Evolutionary conservation across 2,113 vertebrate species (phyloP).

Genomic region (Myiozetetes cayanensis): DNA sequence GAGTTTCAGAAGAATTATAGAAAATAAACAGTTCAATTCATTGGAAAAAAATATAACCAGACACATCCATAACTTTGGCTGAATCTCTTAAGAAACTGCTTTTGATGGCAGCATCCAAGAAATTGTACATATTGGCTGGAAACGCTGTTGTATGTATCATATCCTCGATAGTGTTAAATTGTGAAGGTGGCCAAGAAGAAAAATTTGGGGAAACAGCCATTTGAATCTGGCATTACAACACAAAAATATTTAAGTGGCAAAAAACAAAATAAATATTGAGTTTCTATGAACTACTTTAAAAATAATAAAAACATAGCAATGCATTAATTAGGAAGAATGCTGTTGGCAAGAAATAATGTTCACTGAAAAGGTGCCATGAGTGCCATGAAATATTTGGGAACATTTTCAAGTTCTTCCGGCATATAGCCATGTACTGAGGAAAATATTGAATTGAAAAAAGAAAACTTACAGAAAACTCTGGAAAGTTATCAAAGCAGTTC

Average conservation of each 20-base stretch:
- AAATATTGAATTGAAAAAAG: neutral
- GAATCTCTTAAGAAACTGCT: neutral
- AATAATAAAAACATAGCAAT: neutral
- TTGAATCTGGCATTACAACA: neutral
- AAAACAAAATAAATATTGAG: neutral
- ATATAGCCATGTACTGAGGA: neutral
- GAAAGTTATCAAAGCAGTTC: neutral
- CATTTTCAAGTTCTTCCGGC: neutral
- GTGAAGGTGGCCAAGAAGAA: neutral
- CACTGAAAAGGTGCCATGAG: neutral
- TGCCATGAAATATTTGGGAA: neutral
- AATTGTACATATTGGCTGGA: neutral
- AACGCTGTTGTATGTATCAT: neutral
- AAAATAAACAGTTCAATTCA: neutral
- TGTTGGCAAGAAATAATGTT: neutral
- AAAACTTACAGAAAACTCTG: neutral
- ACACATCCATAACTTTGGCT: neutral
- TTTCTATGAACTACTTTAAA: neutral
- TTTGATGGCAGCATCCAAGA: neutral
- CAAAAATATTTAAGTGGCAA: neutral
- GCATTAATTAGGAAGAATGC: neutral
- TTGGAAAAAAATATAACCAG: neutral
- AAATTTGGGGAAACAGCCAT: neutral
- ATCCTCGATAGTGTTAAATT: accelerated
- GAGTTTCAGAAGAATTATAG: neutral